Conservation (phyloP, 2,113 vertebrate genomes). For the Miniopterus natalensis region DNA sequence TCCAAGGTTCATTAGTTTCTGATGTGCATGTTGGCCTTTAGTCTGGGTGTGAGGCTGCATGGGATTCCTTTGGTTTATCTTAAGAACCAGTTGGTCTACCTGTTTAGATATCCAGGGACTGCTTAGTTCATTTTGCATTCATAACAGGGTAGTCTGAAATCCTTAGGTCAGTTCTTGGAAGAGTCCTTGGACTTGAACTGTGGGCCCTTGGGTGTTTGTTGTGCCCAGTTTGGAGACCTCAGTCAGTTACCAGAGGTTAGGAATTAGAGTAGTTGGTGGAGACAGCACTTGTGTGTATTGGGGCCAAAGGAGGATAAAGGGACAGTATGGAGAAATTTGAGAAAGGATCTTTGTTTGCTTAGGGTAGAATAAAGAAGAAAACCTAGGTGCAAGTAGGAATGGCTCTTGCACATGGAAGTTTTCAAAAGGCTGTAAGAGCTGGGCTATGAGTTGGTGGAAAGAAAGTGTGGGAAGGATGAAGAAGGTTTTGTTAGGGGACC, state of each 20-base stretch:
- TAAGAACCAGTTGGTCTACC: neutral
- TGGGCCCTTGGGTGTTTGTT: neutral
- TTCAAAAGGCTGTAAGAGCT: neutral
- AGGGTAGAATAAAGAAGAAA: constrained; percentile 20
- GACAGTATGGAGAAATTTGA: constrained; percentile 49
- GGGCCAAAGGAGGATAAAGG: constrained; percentile 19
- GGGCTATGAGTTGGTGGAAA: neutral
- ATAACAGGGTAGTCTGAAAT: neutral
- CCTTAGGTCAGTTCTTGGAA: neutral
- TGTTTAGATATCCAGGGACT: neutral
- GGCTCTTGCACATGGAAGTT: neutral
- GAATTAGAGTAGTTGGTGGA: neutral
- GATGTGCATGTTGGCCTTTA: neutral
- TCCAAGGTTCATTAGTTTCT: constrained; percentile 8
- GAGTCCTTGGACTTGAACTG: neutral
- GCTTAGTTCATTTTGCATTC: neutral
- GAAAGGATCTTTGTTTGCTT: neutral
- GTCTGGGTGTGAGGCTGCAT: neutral
- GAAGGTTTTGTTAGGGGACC: constrained; percentile 4
- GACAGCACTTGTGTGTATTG: neutral
- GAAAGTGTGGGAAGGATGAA: constrained; percentile 11
- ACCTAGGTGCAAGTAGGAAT: neutral
- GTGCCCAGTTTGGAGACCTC: constrained; percentile 31
- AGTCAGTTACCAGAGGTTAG: neutral
- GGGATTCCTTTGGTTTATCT: neutral